A percentile compares a stretch with the other conserved stretches of the same genome.
Conservation (phyloP, 64 coral and sea anemone species). For the Trachythela sp. region DNA sequence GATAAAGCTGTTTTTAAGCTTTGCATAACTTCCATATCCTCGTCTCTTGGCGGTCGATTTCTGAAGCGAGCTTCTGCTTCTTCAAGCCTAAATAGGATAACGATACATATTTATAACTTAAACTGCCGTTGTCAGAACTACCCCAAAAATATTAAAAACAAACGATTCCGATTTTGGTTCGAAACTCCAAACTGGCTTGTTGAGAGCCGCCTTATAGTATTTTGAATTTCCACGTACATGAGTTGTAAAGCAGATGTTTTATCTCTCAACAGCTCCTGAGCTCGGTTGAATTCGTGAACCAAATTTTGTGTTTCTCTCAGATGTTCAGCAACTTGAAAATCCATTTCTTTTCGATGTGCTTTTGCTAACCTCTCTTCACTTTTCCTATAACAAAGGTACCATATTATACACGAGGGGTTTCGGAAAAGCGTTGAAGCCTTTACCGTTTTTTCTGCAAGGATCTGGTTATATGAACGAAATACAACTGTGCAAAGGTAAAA, state of each 20-base stretch:
- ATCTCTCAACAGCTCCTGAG: constrained; percentile 79
- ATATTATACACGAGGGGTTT: too few relatives aligned
- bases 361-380: constrained; percentile 75
- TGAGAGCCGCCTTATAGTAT: too few relatives aligned
- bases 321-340: constrained; percentile 65
- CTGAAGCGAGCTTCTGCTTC: constrained; percentile 83
- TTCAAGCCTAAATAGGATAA: constrained; percentile 64
- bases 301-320: constrained; percentile 74
- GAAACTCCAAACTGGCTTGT: too few relatives aligned
- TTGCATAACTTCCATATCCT: constrained; percentile 82
- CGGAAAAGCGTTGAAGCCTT: too few relatives aligned
- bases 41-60: constrained; percentile 68
- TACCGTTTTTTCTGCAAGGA: too few relatives aligned
- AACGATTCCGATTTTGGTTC: background rate
- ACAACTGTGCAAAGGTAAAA: too few relatives aligned
- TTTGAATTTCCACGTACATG: too few relatives aligned
- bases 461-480: too few relatives aligned
- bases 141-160: background rate
- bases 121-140: background rate
- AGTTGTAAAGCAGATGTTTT: constrained; percentile 90
- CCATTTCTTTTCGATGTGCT: constrained; percentile 75
- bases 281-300: constrained; percentile 76
- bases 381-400: constrained; percentile 39
- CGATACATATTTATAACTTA: background rate
- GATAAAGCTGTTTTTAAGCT: constrained; percentile 68